Evolutionary conservation across 2,888 invertebrate genomes (phyloP).

Genomic region (Plemyria rubiginata): DNA sequence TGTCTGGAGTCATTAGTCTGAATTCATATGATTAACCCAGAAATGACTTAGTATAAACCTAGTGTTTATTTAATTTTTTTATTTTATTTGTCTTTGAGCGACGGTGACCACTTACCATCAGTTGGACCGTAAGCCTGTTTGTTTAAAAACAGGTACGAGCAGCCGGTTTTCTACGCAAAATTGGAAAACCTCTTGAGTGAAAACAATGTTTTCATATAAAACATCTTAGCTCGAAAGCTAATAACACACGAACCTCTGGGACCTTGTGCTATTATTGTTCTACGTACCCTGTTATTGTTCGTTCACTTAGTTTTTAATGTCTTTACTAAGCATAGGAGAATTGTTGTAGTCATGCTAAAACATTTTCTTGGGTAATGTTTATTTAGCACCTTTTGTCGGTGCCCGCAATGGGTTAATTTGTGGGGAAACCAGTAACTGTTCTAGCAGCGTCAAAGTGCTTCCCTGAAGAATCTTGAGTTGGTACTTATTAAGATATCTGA

Average conservation of each 20-base stretch:
- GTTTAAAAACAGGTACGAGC: not conserved
- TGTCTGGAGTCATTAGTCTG: too few relatives aligned
- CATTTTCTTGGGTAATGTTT: slow-evolving; percentile 4
- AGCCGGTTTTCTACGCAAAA: slow-evolving; percentile 20
- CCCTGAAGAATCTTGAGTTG: too few relatives aligned
- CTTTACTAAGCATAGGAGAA: slow-evolving; percentile 46
- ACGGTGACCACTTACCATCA: too few relatives aligned
- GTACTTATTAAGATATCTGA: too few relatives aligned
- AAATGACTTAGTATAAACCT: too few relatives aligned
- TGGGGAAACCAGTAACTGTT: too few relatives aligned
- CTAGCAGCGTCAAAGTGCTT: too few relatives aligned
- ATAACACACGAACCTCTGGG: slow-evolving; percentile 26
- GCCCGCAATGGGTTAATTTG: too few relatives aligned
- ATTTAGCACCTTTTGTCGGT: not conserved
- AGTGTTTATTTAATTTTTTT: too few relatives aligned
- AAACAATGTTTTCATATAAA: slow-evolving; percentile 60
- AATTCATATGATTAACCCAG: too few relatives aligned
- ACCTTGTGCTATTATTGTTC: slow-evolving; percentile 30
- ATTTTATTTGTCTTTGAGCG: too few relatives aligned
- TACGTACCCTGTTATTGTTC: slow-evolving; percentile 28
- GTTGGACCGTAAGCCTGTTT: too few relatives aligned
- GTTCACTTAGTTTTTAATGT: slow-evolving; percentile 31
- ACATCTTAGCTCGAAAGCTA: slow-evolving; percentile 52
- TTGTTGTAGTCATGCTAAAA: not conserved
- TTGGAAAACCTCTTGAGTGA: slow-evolving; percentile 44